Percentiles rank a stretch among this genome's conserved stretches.
These are phyloP conservation scores for Gymnocypris eckloni DNA, from an alignment of 2,797 vertebrate genomes.

Conservation along the genomic window DNA sequence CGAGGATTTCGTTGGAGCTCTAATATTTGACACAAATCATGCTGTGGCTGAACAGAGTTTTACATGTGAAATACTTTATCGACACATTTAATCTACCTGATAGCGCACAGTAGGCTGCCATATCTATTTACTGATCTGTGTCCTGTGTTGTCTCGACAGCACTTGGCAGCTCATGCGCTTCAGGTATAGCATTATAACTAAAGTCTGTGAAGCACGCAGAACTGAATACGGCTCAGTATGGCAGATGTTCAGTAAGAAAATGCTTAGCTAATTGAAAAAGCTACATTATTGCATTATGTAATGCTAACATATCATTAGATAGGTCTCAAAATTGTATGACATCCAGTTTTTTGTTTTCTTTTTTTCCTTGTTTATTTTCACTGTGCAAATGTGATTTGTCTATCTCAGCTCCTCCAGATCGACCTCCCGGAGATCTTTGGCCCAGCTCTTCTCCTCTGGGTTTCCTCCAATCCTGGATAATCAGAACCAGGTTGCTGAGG, in stretches of 20 bases:
- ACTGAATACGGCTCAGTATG: not conserved
- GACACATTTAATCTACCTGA: not conserved
- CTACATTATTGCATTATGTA: not conserved
- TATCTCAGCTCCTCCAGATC: constrained; percentile 72
- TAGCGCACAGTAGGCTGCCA: not conserved
- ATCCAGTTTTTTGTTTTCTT: not conserved
- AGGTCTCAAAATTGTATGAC: not conserved
- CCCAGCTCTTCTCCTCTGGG: constrained; percentile 79
- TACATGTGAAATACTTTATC: not conserved
- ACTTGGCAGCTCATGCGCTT: not conserved
- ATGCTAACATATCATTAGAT: not conserved
- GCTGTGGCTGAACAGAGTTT: not conserved
- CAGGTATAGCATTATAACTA: not conserved
- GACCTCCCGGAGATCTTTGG: constrained; percentile 84
- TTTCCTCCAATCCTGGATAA: constrained; percentile 86
- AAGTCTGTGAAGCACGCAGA: not conserved
- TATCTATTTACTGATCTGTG: constrained; percentile 20
- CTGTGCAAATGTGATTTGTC: constrained; percentile 35
- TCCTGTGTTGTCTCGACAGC: constrained; percentile 8
- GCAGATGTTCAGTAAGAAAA: constrained; percentile 6
- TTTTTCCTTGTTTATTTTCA: not conserved
- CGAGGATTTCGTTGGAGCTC: not conserved
- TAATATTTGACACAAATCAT: constrained; percentile 8
- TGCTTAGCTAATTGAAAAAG: not conserved
- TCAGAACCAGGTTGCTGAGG: constrained; percentile 78